Evolutionary conservation across 2,797 vertebrate species (phyloP).

Genomic region (Zalophus californianus): DNA sequence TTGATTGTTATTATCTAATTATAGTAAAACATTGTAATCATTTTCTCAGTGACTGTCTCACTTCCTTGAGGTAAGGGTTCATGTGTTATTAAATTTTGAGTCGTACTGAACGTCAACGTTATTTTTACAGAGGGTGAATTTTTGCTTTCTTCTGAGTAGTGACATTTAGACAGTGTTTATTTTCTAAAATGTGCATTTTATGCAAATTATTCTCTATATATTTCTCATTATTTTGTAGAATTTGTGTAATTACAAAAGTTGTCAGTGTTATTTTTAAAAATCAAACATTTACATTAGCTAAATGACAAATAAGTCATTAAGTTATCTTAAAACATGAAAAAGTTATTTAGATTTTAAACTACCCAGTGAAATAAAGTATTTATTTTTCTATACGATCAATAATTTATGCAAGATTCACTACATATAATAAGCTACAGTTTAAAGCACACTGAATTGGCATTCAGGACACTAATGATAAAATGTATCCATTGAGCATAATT

Average conservation of each 20-base stretch:
- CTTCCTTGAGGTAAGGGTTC: background rate
- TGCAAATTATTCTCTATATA: background rate
- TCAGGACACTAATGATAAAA: background rate
- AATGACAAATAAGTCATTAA: background rate
- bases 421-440: background rate
- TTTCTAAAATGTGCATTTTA: background rate
- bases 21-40: background rate
- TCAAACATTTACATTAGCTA: background rate
- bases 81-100: background rate
- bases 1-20: background rate
- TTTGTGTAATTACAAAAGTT: background rate
- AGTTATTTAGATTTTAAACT: background rate
- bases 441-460: background rate
- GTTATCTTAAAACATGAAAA: constrained; percentile 9
- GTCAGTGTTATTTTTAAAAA: background rate
- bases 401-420: background rate
- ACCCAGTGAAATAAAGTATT: background rate
- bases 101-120: background rate
- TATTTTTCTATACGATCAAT: background rate
- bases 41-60: background rate
- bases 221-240: background rate
- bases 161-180: background rate
- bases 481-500: background rate
- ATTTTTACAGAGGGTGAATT: background rate
- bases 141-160: background rate